These are phyloP conservation scores for Megaustenia siamemsis DNA, from an alignment of 2,888 invertebrate genomes.

Conservation along the genomic window DNA sequence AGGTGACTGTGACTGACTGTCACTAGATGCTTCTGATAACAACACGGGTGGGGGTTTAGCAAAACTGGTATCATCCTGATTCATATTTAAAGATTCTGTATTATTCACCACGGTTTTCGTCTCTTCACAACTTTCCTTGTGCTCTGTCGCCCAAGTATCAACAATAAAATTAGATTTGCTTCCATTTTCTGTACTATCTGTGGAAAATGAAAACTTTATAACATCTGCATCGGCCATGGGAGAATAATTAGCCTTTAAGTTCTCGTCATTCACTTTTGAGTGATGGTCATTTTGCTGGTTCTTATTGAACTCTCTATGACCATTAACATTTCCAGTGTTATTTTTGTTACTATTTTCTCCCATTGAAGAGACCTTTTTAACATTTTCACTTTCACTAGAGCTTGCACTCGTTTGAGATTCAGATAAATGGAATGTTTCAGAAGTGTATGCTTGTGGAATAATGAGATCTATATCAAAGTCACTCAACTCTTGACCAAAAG, in stretches of 20 bases:
- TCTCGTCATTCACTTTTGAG: background rate
- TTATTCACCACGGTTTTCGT: background rate
- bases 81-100: background rate
- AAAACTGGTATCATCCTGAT: background rate
- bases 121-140: background rate
- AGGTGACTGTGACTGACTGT: background rate
- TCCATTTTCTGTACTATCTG: conserved; percentile 6
- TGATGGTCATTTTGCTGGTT: background rate
- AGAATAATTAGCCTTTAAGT: background rate
- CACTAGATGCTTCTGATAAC: background rate
- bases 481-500: conserved; percentile 40
- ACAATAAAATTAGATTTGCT: conserved; percentile 18
- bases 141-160: conserved; percentile 32
- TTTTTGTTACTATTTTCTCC: background rate
- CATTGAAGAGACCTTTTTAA: background rate
- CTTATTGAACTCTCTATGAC: background rate
- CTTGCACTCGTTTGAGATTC: conserved; percentile 4
- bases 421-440: conserved; percentile 46
- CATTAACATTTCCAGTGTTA: background rate
- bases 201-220: conserved; percentile 49
- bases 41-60: background rate
- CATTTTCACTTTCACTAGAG: background rate
- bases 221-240: conserved; percentile 29
- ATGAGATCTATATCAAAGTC: conserved; percentile 52
- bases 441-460: conserved; percentile 28